Base-by-base conservation (phyloP, 2,888 invertebrate genomes). In the Athalia rosae region DNA sequence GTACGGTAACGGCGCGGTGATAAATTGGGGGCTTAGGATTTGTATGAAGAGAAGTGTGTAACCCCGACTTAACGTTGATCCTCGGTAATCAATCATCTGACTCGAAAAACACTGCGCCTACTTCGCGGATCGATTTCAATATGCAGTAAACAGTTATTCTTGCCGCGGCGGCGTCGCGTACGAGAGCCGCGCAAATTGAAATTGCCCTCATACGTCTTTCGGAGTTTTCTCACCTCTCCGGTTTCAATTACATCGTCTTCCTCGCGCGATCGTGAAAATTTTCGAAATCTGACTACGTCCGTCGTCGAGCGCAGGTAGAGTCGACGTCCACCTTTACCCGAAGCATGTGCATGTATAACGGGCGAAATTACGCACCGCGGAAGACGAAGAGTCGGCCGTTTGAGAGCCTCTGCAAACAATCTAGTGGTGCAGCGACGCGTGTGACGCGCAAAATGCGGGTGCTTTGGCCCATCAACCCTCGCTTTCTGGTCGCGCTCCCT, bases 371-470 rank as follows among this genome's bases (percentile, higher is more conserved):
- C 61, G 45, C 50, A 11, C 28, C 4, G n/a, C 61, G 74, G 11
- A 61, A 28, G 4, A 47, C 28, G 15, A 7, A 4, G 28, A 11
- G n/a, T 11, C 28, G 50, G 67, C 43, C 8, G 84, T 89, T 86
- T 89, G 89, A 89, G 89, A 89, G 89, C 89, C 89, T 87, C 89
- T 89, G 89, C 88, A 89, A 89, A 89, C 89, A 89, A 89, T 89
- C 89, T 89, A 89, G 88, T 89, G 85, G 88, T 80, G 83, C 89
- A 89, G 88, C 89, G 89, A 89, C 88, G 89, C 89, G 89, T 89
- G 84, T 89, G 89, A 89, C 89, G 88, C 86, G 89, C 89, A 89
- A 89, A 89, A 89, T 89, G 89, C 89, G 89, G 89, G 89, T 84
- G 85, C 86, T 85, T 80, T 86, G 85, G 88, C 87, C 84, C 87